Evolutionary conservation across 1,140 invertebrate genomes (phyloP).

Genomic region (Mesaphorura yosii): DNA sequence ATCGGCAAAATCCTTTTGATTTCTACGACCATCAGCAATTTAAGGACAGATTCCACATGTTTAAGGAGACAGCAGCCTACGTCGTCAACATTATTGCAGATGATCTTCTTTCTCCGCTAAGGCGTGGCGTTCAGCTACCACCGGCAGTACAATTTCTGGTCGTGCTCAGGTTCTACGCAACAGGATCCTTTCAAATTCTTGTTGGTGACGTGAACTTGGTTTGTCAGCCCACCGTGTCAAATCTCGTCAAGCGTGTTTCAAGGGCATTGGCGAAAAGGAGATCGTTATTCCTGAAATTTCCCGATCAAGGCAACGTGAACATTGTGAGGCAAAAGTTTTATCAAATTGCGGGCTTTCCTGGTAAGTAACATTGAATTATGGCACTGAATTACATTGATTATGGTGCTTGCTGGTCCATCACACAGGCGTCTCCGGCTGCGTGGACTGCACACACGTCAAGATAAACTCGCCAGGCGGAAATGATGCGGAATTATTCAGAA

Average conservation of each 20-base stretch:
- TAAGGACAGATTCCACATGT: slow-evolving; percentile 13
- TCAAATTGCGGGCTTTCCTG: slow-evolving; percentile 11
- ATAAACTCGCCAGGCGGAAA: slow-evolving; percentile 32
- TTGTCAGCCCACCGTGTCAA: background rate
- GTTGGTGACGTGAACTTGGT: background rate
- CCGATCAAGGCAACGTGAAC: background rate
- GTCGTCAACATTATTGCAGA: slow-evolving; percentile 2
- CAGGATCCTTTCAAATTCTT: background rate
- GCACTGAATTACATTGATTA: too few species aligned
- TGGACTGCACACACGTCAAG: slow-evolving; percentile 16
- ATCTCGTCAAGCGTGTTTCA: slow-evolving; percentile 4
- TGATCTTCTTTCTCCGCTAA: background rate
- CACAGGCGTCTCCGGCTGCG: background rate
- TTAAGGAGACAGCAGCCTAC: slow-evolving; percentile 12
- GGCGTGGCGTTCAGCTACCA: slow-evolving; percentile 1
- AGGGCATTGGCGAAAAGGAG: slow-evolving; percentile 9
- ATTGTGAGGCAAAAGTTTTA: background rate
- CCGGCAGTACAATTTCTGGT: slow-evolving; percentile 1
- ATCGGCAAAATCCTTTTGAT: slow-evolving; percentile 4
- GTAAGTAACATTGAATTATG: too few species aligned
- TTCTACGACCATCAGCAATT: slow-evolving; percentile 4
- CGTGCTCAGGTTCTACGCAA: background rate
- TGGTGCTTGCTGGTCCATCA: too few species aligned
- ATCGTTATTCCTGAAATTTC: background rate
- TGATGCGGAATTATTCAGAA: slow-evolving; percentile 32